Conservation (phyloP, 2,888 invertebrate genomes). For the Periphyllus acericola region DNA sequence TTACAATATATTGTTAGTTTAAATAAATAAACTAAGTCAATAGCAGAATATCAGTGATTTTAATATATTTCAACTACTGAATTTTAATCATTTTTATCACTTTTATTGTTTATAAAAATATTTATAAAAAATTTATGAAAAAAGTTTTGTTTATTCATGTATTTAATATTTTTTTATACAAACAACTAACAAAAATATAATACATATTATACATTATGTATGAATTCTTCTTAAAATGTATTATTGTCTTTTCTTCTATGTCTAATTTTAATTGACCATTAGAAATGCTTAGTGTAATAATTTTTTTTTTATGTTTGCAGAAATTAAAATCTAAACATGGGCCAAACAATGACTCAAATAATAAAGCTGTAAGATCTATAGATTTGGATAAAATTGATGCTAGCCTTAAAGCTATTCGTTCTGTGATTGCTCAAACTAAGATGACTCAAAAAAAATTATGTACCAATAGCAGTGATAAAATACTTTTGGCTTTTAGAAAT, state of each 20-base stretch:
- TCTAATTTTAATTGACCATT: neutral
- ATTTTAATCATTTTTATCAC: too few species aligned
- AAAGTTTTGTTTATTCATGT: neutral
- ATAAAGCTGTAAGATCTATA: neutral
- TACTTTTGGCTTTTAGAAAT: conserved; percentile 4
- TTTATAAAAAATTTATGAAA: neutral
- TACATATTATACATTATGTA: too few species aligned
- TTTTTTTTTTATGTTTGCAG: conserved; percentile 20
- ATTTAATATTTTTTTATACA: neutral
- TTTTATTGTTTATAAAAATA: neutral
- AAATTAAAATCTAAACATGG: conserved; percentile 1
- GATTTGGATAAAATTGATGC: conserved; percentile 55
- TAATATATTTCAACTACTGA: neutral
- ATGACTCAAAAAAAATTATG: conserved; percentile 45
- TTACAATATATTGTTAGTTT: too few species aligned
- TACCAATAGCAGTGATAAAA: neutral
- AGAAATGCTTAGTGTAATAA: too few species aligned
- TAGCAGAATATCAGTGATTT: too few species aligned
- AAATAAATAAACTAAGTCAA: too few species aligned
- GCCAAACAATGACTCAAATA: neutral
- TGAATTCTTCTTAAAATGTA: neutral
- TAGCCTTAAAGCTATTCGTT: conserved; percentile 46
- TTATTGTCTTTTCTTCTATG: too few species aligned
- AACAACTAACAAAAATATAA: too few species aligned
- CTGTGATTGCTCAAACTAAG: conserved; percentile 42